Base-by-base conservation (phyloP, 1,140 invertebrate species). In the Drosophila athabasca region DNA sequence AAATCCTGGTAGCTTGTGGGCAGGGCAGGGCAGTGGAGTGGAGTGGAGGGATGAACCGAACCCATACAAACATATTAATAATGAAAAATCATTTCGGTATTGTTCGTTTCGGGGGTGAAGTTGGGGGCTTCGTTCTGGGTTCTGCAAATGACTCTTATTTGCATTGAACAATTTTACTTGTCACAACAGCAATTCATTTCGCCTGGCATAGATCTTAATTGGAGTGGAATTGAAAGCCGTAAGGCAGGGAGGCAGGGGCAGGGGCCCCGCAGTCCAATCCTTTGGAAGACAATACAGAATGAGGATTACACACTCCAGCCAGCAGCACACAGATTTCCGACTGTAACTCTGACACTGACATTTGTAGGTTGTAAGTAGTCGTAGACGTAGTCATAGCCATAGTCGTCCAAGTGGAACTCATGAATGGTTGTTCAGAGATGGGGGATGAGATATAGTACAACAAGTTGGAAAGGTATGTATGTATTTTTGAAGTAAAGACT, bases 161-260 rank as follows among this genome's bases (percentile, higher is more conserved):
- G 52, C 65, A 70, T 69, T 69, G 67, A 50, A 50, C 24, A 26
- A 35, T 58, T 50, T 51, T 69, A 50, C 8, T 66, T 41, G 35
- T 29, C 29, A 64, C 58, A 57, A 61, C 68, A 73, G 60, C 64
- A 64, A 68, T 66, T 62, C 52, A 67, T 62, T 74, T 73, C 31
- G 80, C 54, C 49, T 57, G 62, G 67, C 62, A 72, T 53, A 49
- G 45, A 69, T 70, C 62, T 71, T 74, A 79, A 79, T 69, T 79
- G 70, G 53, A 82, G 64, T 79, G 67, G 57, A 83, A 79, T 85
- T 76, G 67, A 84, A 69, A 62, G 67, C 49, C 61, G 6, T 7
- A 65, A 54, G 17, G 17, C 17, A 59, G 57, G 75, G 65, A 74
- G 54, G 52, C 19, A 51, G 35, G 52, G 17, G n/a, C 24, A 26